Base-by-base conservation (phyloP, 2,888 invertebrate species). In the Smittia aterrima region DNA sequence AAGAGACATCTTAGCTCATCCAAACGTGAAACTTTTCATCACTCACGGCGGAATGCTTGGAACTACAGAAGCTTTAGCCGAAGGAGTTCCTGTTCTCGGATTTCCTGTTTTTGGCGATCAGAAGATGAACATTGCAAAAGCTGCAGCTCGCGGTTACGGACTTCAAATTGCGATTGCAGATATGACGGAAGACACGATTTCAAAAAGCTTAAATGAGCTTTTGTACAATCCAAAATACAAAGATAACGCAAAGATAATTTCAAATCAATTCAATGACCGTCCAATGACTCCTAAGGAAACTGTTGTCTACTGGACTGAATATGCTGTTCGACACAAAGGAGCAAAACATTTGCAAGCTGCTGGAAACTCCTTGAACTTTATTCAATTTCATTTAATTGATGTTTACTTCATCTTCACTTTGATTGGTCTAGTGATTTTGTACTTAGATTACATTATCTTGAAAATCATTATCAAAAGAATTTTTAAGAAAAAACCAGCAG, bases 271-370 rank as follows among this genome's bases (percentile, higher is more conserved):
- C n/a, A n/a, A n/a, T n/a, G n/a, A n/a, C n/a, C 89, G 91, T n/a
- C n/a, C n/a, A n/a, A n/a, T n/a, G 78, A 86, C 87, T 1, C 89
- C 91, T 0, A 81, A 89, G 76, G 88, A 89, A 77, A 83, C 88
- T 76, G 92, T 90, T 0, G 85, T 91, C 4, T 92, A 88, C 82
- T 91, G 91, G 90, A 91, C 91, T 0, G 92, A 92, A 78, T 92
- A 92, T 78, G 89, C 92, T 0, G 85, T 91, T 7, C 85, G 90
- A 74, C 89, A 92, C 78, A 87, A 86, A 77, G 91, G 91, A 0
- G 91, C 91, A 0, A n/a, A n/a, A n/a, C n/a, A n/a, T n/a, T n/a
- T n/a, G n/a, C n/a, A n/a, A n/a, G n/a, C n/a, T n/a, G n/a, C n/a
- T n/a, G n/a, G n/a, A n/a, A n/a, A n/a, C n/a, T n/a, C n/a, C n/a